Evolutionary conservation across 2,888 invertebrate species (phyloP).

Genomic region (Drosophila histrio): DNA sequence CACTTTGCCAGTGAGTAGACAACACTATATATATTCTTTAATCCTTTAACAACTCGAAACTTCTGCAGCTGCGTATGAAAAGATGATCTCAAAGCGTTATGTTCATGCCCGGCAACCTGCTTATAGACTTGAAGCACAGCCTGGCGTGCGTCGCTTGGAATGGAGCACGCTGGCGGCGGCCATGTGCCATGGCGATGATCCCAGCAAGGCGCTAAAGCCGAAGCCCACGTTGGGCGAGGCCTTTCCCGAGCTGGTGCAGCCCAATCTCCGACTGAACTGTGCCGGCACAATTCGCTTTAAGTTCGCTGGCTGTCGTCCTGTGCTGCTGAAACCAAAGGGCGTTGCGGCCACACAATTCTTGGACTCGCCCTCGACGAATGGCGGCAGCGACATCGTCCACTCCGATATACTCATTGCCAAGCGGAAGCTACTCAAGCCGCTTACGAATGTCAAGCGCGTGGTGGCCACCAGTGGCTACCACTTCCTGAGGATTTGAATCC

Average conservation of each 20-base stretch:
- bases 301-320: slow-evolving; percentile 82
- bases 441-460: slow-evolving; percentile 76
- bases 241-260: slow-evolving; percentile 71
- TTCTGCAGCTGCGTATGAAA: slow-evolving; percentile 70
- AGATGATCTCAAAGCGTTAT: slow-evolving; percentile 65
- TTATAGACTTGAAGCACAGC: slow-evolving; percentile 75
- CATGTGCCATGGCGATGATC: slow-evolving; percentile 82
- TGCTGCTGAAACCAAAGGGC: slow-evolving; percentile 75
- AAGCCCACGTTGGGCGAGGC: slow-evolving; percentile 68
- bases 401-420: slow-evolving; percentile 81
- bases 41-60: background rate
- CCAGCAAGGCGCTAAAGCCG: slow-evolving; percentile 72
- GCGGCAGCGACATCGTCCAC: slow-evolving; percentile 50
- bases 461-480: slow-evolving; percentile 76
- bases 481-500: slow-evolving; percentile 67
- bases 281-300: slow-evolving; percentile 82
- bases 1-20: slow-evolving; percentile 76
- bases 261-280: slow-evolving; percentile 76
- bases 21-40: background rate
- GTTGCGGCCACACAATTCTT: slow-evolving; percentile 19
- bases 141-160: slow-evolving; percentile 78
- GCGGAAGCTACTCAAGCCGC: slow-evolving; percentile 81
- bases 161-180: slow-evolving; percentile 79
- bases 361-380: slow-evolving; percentile 57
- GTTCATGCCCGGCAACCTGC: slow-evolving; percentile 61